phyloP scores from a whole-genome alignment of 2,797 vertebrate species.

The Sebastes nivosus region DNA sequence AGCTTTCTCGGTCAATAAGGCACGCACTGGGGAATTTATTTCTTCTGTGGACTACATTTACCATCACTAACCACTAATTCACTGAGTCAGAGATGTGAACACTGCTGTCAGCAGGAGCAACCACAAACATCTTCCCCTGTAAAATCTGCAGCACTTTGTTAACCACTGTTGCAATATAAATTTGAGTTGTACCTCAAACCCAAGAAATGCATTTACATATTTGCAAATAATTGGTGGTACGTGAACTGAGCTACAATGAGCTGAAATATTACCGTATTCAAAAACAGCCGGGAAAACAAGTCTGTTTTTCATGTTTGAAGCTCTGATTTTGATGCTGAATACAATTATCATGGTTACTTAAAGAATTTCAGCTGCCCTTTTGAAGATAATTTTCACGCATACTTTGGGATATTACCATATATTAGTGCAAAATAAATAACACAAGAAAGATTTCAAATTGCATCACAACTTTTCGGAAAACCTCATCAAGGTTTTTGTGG shows the following conservation, averaged over 20 bases:
- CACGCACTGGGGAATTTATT: not conserved
- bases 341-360: not conserved
- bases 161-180: not conserved
- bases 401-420: not conserved
- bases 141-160: not conserved
- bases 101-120: not conserved
- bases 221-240: not conserved
- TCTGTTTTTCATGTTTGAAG: not conserved
- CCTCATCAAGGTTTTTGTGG: not conserved
- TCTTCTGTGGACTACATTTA: not conserved
- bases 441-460: not conserved
- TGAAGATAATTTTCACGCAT: not conserved
- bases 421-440: not conserved
- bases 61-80: not conserved
- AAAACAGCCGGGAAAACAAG: not conserved
- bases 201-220: not conserved
- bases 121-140: not conserved
- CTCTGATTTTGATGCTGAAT: not conserved
- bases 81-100: not conserved
- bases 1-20: fast-evolving
- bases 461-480: not conserved
- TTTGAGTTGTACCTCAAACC: not conserved
- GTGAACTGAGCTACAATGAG: not conserved
- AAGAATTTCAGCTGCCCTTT: not conserved
- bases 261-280: not conserved